These are phyloP conservation scores for Ladona fulva DNA, from an alignment of 1,140 invertebrate genomes.

Conservation along the genomic window DNA sequence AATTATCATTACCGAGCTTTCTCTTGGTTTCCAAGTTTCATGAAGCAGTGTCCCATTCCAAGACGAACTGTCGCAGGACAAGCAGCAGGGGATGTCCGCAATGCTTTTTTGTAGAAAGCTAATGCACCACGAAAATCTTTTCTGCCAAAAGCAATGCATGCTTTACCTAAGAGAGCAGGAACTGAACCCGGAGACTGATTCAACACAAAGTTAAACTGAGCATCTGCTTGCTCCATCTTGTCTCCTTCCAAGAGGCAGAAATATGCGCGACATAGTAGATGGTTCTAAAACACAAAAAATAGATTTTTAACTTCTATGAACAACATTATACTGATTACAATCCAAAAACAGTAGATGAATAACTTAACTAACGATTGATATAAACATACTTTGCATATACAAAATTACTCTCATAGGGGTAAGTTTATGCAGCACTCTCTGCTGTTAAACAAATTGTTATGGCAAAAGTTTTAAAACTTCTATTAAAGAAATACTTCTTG, in stretches of 20 bases:
- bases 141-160: conserved; percentile 91
- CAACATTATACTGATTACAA: conserved; percentile 3
- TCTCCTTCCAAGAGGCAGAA: conserved; percentile 97
- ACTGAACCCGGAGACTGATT: conserved; percentile 95
- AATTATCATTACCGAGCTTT: conserved; percentile 65
- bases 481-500: too few relatives aligned
- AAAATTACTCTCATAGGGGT: too few relatives aligned
- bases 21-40: conserved; percentile 91
- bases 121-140: conserved; percentile 91
- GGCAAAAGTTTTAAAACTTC: too few relatives aligned
- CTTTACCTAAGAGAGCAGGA: conserved; percentile 93
- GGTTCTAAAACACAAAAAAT: conserved; percentile 55
- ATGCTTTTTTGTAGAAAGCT: conserved; percentile 95
- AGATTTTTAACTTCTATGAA: not conserved
- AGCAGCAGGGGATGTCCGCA: conserved; percentile 83
- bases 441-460: too few relatives aligned
- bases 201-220: conserved; percentile 98
- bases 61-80: conserved; percentile 94
- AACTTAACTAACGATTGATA: too few relatives aligned
- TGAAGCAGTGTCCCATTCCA: conserved; percentile 78
- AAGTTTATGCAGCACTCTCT: too few relatives aligned
- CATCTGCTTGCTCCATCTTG: conserved; percentile 99
- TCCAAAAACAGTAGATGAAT: conserved; percentile 12
- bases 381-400: too few relatives aligned
- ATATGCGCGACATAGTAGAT: conserved; percentile 93